These are phyloP conservation scores for Chloebia gouldiae DNA, from an alignment of 2,113 vertebrate genomes.

Conservation along the genomic window DNA sequence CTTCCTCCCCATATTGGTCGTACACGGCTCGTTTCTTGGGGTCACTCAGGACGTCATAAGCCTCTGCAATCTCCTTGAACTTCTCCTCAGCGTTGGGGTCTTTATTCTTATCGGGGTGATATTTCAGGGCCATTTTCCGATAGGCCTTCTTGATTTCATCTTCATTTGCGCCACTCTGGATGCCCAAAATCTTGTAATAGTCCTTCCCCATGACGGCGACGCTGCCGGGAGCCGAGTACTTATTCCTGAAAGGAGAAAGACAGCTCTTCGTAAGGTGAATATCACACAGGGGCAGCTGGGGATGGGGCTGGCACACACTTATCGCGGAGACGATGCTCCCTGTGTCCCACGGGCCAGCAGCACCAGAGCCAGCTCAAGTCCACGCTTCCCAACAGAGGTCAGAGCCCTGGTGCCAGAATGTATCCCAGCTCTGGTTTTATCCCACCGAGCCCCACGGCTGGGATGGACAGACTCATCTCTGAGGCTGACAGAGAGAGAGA, in stretches of 20 bases:
- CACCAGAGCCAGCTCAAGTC: neutral
- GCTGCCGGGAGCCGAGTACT: constrained; percentile 69
- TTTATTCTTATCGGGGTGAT: constrained; percentile 98
- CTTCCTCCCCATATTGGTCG: constrained; percentile 97
- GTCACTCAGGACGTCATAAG: constrained; percentile 97
- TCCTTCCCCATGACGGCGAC: constrained; percentile 92
- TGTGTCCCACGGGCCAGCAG: neutral
- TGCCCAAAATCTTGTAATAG: constrained; percentile 96
- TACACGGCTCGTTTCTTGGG: constrained; percentile 95
- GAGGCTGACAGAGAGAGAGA: neutral
- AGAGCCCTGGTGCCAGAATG: neutral
- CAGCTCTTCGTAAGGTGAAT: neutral
- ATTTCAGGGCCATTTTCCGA: constrained; percentile 95
- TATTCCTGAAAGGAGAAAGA: constrained; percentile 76
- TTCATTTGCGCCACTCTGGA: constrained; percentile 89
- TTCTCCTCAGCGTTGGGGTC: constrained; percentile 92
- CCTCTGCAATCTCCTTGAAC: constrained; percentile 98
- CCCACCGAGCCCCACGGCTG: accelerated
- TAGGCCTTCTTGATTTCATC: constrained; percentile 99
- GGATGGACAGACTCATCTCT: neutral
- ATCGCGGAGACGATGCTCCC: neutral
- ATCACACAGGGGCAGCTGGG: accelerated
- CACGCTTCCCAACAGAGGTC: neutral
- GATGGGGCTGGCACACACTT: neutral
- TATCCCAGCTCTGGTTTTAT: neutral